A percentile compares a stretch with the other conserved stretches of the same genome.
Conservation (phyloP, 2,888 invertebrate genomes). For the Euplexia lucipara region DNA sequence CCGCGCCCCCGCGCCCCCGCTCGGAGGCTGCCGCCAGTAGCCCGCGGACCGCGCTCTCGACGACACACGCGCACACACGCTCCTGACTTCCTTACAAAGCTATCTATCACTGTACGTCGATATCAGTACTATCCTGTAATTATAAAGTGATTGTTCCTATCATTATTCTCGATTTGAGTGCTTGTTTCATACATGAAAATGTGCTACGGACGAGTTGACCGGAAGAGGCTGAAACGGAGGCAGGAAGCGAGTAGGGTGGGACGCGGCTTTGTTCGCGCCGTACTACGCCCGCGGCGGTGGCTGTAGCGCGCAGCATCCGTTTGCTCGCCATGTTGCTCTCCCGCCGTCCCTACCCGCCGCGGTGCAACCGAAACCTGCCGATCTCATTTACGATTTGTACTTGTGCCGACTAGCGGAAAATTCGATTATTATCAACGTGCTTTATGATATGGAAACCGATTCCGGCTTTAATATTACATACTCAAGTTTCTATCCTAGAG, state of each 20-base stretch:
- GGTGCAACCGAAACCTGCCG: slow-evolving; percentile 57
- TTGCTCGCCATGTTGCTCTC: slow-evolving; percentile 82
- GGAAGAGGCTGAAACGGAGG: slow-evolving; percentile 73
- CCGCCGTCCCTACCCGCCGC: slow-evolving; percentile 64
- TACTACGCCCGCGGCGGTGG: slow-evolving; percentile 86
- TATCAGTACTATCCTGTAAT: slow-evolving; percentile 62
- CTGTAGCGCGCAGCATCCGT: slow-evolving; percentile 88
- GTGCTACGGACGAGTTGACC: slow-evolving; percentile 71
- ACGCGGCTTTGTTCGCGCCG: slow-evolving; percentile 82
- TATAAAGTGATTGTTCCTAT: slow-evolving; percentile 73
- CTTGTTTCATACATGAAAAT: slow-evolving; percentile 80
- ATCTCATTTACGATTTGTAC: slow-evolving; percentile 51
- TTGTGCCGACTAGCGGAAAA: slow-evolving; percentile 52
- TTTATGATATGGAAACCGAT: slow-evolving; percentile 43
- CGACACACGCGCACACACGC: slow-evolving; percentile 76
- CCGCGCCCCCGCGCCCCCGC: slow-evolving; percentile 79
- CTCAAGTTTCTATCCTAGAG: background rate
- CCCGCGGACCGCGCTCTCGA: slow-evolving; percentile 86
- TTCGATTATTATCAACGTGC: slow-evolving; percentile 58
- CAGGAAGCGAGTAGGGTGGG: slow-evolving; percentile 82
- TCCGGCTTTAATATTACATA: slow-evolving; percentile 2
- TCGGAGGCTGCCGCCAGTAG: slow-evolving; percentile 87
- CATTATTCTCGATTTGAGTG: slow-evolving; percentile 72
- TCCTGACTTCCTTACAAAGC: slow-evolving; percentile 66
- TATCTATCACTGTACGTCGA: slow-evolving; percentile 73